A percentile compares a stretch with the other conserved stretches of the same genome.
phyloP scores from a whole-genome alignment of 2,888 invertebrate species.

The Drosophila nr. perissopoda region DNA sequence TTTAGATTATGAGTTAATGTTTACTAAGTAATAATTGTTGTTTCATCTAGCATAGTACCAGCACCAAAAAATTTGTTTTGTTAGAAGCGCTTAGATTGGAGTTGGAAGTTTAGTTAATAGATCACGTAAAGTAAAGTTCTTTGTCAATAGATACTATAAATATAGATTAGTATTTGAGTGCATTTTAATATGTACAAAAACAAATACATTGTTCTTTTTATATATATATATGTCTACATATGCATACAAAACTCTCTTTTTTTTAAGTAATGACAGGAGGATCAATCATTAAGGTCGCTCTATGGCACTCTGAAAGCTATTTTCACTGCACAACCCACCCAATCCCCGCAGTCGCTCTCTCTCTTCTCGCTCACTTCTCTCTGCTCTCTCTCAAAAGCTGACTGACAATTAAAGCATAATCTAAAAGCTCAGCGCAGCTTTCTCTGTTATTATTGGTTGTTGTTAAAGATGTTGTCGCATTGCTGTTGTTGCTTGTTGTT shows the following conservation, averaged over 20 bases:
- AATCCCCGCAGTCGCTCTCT: not conserved
- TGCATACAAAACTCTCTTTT: slow-evolving; percentile 12
- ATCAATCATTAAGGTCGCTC: slow-evolving; percentile 29
- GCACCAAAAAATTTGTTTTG: slow-evolving; percentile 62
- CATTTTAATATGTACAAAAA: slow-evolving; percentile 48
- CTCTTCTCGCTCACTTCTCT: slow-evolving; percentile 17
- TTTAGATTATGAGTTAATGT: slow-evolving; percentile 28
- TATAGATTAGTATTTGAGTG: slow-evolving; percentile 48
- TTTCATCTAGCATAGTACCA: slow-evolving; percentile 60
- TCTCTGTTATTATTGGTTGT: slow-evolving; percentile 1
- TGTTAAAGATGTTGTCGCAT: slow-evolving; percentile 17
- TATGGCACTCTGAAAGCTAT: slow-evolving; percentile 51
- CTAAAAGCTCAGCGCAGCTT: slow-evolving; percentile 8
- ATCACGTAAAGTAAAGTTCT: slow-evolving; percentile 15
- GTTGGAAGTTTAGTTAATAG: slow-evolving; percentile 35
- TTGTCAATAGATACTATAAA: slow-evolving; percentile 33
- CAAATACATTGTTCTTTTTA: slow-evolving; percentile 2
- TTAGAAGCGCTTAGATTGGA: slow-evolving; percentile 71
- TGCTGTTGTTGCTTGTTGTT: slow-evolving; percentile 15
- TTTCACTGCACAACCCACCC: not conserved
- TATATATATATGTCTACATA: slow-evolving; percentile 4
- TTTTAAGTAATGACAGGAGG: slow-evolving; percentile 30
- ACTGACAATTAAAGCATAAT: slow-evolving; percentile 17
- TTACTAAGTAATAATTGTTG: slow-evolving; percentile 29
- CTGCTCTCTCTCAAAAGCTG: slow-evolving; percentile 19